phyloP scores from a whole-genome alignment of 2,888 invertebrate species.

The Campoletis raptor region DNA sequence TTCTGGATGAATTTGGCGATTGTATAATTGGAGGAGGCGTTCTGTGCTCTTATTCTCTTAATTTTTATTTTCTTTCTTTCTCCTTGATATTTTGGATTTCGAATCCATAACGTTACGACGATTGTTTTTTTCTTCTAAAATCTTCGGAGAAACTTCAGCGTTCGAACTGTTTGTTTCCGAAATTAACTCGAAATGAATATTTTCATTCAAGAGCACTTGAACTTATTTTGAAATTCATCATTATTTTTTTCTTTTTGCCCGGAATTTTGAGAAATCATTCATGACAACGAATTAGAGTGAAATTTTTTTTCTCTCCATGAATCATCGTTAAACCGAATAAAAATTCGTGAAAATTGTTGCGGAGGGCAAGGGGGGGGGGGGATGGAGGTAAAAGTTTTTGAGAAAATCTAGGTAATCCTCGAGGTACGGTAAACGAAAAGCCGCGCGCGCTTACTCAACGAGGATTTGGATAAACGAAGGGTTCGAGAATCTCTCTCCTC shows the following conservation, averaged over 20 bases:
- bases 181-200: not conserved
- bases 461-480: constrained; percentile 58
- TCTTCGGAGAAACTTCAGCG: not conserved
- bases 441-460: constrained; percentile 24
- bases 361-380: not conserved
- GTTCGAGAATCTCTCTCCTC: constrained; percentile 1
- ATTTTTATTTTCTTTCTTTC: not conserved
- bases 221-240: too few relatives aligned
- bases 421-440: not conserved
- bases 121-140: not conserved
- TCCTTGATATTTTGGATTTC: not conserved
- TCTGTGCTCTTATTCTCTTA: constrained; percentile 3
- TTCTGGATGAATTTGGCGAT: constrained; percentile 51
- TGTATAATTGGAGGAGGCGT: constrained; percentile 33
- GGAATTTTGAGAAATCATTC: not conserved
- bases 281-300: not conserved
- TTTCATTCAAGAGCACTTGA: not conserved
- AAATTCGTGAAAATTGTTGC: not conserved
- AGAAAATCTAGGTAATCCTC: constrained; percentile 2
- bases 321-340: not conserved
- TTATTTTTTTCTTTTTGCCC: not conserved
- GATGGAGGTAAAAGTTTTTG: not conserved
- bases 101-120: not conserved
- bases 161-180: not conserved
- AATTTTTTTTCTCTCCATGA: not conserved